These are phyloP conservation scores for Ceyx erithaca DNA, from an alignment of 2,797 vertebrate genomes.

Conservation along the genomic window DNA sequence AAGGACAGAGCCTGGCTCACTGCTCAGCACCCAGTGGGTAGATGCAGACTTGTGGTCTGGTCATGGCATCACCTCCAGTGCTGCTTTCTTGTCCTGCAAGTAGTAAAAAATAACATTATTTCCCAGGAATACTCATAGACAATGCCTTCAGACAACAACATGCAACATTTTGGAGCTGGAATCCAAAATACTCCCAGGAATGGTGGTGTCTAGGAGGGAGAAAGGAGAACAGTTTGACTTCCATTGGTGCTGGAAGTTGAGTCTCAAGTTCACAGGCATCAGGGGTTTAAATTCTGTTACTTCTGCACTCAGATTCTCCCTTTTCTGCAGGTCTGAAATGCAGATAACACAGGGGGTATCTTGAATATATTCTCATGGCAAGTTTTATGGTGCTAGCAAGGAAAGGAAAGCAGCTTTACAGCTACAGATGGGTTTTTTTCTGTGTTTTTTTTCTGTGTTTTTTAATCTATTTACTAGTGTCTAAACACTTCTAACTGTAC, in stretches of 20 bases:
- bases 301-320: background rate
- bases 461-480: background rate
- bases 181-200: background rate
- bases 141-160: background rate
- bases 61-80: rapidly evolving
- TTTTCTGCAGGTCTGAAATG: background rate
- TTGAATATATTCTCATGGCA: background rate
- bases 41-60: background rate
- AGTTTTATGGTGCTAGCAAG: constrained; percentile 11
- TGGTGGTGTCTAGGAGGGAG: background rate
- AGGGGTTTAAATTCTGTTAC: background rate
- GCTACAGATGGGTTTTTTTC: background rate
- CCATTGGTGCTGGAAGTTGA: background rate
- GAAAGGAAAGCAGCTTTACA: background rate
- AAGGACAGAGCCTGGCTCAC: background rate
- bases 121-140: background rate
- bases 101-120: background rate
- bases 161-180: background rate
- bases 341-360: background rate
- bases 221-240: background rate
- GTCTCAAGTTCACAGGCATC: background rate
- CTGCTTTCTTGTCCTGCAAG: background rate
- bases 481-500: background rate
- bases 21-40: background rate
- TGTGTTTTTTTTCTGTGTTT: background rate